Conservation (phyloP, 2,113 vertebrate species). For the Etheostoma spectabile region DNA sequence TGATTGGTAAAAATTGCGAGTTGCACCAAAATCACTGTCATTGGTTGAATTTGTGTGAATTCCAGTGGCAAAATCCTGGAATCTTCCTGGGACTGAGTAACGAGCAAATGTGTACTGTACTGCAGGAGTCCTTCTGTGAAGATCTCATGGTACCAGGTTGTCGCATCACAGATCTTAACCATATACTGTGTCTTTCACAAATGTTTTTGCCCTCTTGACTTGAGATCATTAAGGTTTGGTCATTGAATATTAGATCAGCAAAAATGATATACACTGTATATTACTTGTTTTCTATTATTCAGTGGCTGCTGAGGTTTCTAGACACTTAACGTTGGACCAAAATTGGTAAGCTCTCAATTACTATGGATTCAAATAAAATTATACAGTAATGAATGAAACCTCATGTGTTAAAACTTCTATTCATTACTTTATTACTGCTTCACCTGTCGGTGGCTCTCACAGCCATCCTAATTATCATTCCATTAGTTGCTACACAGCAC, state of each 20-base stretch:
- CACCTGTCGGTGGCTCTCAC: not conserved
- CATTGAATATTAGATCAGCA: conserved; percentile 11
- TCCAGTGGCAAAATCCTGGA: too few relatives aligned
- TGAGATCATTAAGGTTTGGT: not conserved
- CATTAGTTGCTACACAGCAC: not conserved
- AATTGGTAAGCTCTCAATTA: not conserved
- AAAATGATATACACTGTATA: too few relatives aligned
- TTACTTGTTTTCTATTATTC: not conserved
- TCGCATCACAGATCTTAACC: too few relatives aligned
- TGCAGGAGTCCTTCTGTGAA: not conserved
- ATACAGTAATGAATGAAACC: not conserved
- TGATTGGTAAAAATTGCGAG: too few relatives aligned
- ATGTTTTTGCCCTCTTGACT: too few relatives aligned
- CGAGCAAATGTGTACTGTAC: not conserved
- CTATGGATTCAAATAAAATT: not conserved
- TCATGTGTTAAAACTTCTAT: not conserved
- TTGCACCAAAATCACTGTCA: too few relatives aligned
- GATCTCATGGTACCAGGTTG: not conserved
- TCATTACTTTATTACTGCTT: not conserved
- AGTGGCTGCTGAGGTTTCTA: conserved; percentile 5
- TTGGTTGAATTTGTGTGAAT: too few relatives aligned
- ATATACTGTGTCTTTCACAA: not conserved
- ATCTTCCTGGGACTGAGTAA: too few relatives aligned
- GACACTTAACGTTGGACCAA: not conserved
- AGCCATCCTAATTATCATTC: not conserved